Percentiles rank a stretch among this genome's conserved stretches.
Evolutionary conservation across 2,888 invertebrate genomes (phyloP).

Genomic region (Drosophila lutescens): DNA sequence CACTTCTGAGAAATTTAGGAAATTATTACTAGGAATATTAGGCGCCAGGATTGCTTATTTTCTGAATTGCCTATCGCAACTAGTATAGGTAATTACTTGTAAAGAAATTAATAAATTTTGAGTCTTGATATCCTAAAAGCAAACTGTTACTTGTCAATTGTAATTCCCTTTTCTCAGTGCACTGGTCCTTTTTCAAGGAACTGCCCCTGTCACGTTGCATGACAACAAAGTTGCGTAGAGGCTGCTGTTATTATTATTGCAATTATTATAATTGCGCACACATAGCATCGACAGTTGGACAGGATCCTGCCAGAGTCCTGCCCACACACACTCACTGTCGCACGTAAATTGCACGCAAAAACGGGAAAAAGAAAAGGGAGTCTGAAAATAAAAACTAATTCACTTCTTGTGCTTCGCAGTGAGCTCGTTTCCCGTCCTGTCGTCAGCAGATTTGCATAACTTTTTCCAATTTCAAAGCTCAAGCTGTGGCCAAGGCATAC

Average conservation of each 20-base stretch:
- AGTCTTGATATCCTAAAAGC: too few relatives aligned
- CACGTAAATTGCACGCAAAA: conserved; percentile 26
- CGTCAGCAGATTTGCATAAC: conserved; percentile 74
- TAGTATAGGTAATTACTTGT: too few relatives aligned
- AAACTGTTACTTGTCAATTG: not conserved
- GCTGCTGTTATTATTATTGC: conserved; percentile 67
- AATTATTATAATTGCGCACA: conserved; percentile 77
- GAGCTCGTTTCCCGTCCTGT: conserved; percentile 65
- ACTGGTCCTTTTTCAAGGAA: conserved; percentile 1
- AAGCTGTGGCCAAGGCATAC: conserved; percentile 75
- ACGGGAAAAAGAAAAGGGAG: conserved; percentile 1
- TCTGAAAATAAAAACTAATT: conserved; percentile 70
- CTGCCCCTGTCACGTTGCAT: conserved; percentile 48
- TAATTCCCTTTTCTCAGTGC: not conserved
- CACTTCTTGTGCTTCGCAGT: conserved; percentile 61
- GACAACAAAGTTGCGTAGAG: conserved; percentile 36
- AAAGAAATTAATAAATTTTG: too few relatives aligned
- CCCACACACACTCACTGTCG: conserved; percentile 28
- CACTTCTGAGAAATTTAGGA: too few relatives aligned
- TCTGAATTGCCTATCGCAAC: too few relatives aligned
- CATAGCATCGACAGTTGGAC: conserved; percentile 70
- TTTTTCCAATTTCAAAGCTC: conserved; percentile 79
- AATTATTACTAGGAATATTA: too few relatives aligned
- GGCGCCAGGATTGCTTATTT: too few relatives aligned
- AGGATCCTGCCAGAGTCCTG: conserved; percentile 44